Evolutionary conservation across 2,797 vertebrate genomes (phyloP), one percentile per base, ranked within the genome.

Genomic region (Chromis chromis): DNA sequence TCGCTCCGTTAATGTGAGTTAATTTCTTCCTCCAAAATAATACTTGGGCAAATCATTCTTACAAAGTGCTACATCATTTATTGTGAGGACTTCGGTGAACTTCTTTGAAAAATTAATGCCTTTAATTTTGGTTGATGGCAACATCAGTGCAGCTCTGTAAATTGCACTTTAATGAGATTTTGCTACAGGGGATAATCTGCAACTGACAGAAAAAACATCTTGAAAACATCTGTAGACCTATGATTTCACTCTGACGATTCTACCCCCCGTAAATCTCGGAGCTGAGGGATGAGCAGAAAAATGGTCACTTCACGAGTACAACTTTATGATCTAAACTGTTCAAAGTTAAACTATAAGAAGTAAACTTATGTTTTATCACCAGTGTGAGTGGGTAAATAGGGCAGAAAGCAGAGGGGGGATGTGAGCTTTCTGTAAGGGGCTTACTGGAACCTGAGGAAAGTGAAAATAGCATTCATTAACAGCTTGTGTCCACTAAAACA

Each of bases 111-210:
- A 99, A 99, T 99, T 97, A 99, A 99, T 98, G 97, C 97, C 96
- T 98, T 99, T 99, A 99, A 99, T 99, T 99, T 98, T 98, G 96
- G 96, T 98, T 99, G 97, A 99, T 99, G 98, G 97, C 96, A 98
- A 97, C 97, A 99, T 98, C 97, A 99, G 96, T 94, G 95, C 94
- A 95, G 97, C 97, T 98, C 96, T 96, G 96, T 99, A 99, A 99
- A 99, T 99, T 99, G 98, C 97, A 96, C 95, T 99, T 99, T 99
- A 99, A 99, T 99, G 98, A 99, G 97, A 98, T 99, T 99, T 99
- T 99, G 97, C 98, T 99, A 99, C 97, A 98, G 98, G 98, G 98
- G 97, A 99, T 99, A 99, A 99, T 99, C 97, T 98, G 97, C 96
- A 98, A 97, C 96, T 97, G 97, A 97, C 97, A 98, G 96, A 96